Evolutionary conservation across 2,888 invertebrate genomes (phyloP), one percentile per base, ranked within the genome.

Genomic region (Cerastoderma edule): DNA sequence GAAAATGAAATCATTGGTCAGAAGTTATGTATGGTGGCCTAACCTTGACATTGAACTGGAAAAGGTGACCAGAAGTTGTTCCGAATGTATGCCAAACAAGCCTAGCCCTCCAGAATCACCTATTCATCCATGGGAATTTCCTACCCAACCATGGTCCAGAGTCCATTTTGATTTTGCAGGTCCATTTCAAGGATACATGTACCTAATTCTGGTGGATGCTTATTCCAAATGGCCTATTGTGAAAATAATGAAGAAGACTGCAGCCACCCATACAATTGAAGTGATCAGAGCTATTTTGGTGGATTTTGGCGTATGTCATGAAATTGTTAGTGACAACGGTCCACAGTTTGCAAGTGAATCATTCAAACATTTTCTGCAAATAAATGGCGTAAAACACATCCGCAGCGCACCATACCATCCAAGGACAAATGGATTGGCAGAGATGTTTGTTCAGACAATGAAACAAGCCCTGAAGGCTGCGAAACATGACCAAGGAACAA

Each of bases 81-180:
- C 54, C 10, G 74, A 72, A 1, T 83, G 80, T 65, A 67, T 72
- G 48, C 8, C 33, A 16, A 30, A 33, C 8, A 78, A 81, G 13
- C 83, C 77, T 33, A 60, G 50, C 1, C 88, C 87, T 19, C 50
- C 72, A 50, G 80, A 83, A 56, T 77, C 78, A 22, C 75, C 78
- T 1, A 77, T 89, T 1, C 80, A 83, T 50, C 82, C 89, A n/a
- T 91, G 90, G 90, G 72, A 82, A 28, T 78, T 48, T 39, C 83
- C 91, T 30, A 78, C 72, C 6, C 75, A 83, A 66, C 87, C 89
- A 16, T 92, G 91, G 90, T 85, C 91, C 70, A 83, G 93, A 24
- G 78, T 93, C 4, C 93, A 93, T 83, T 84, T 92, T 22, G 93
- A 93, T 82, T 93, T 92, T 85, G 92, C 93, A 19, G 93, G 93